Evolutionary conservation across 2,888 invertebrate species (phyloP), one percentile per base, ranked within the genome.

Genomic region (Cynaeus angustus): DNA sequence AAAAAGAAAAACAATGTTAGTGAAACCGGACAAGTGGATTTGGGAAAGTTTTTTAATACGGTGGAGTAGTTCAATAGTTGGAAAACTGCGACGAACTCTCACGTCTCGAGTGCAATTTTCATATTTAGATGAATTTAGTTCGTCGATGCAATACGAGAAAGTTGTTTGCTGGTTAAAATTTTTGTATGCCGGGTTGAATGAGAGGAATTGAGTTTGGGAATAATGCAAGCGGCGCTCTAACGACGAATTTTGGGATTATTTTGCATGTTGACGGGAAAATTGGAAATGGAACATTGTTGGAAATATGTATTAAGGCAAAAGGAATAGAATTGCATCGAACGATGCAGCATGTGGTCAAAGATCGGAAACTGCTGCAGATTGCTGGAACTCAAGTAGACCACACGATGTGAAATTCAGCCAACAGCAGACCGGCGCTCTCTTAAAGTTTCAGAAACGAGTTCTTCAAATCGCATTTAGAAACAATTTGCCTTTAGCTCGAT

Each of bases 1-100:
- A 73, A 91, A 88, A 84, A 85, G 83, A 61, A 53, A 12, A 53
- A 68, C 68, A 52, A 66, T 64, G 70, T 67, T 64, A 56, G 66
- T 59, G 7, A 33, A 33, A 33, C n/a, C 9, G 33, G 33, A 33
- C n/a, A n/a, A 33, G 33, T 33, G 33, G 33, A 33, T 33, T 33
- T 6, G 9, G 33, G 33, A 7, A 14, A 13, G 43, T 14, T 33
- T 33, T 33, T 33, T 33, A 33, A 33, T 33, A 12, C 14, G 43
- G 9, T 41, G 41, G 41, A 41, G 28, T 28, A 5, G 28, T n/a
- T 33, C 33, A 33, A 7, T 33, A 9, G 33, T 33, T 33, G 33
- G 33, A 6, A 33, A 33, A 33, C 6, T 33, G 33, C 33, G 33
- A 33, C 9, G 9, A 33, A 6, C 33, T 33, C 33, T 33, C 9